phyloP scores from a whole-genome alignment of 2,888 invertebrate species.

The Linnaemya vulpina region DNA sequence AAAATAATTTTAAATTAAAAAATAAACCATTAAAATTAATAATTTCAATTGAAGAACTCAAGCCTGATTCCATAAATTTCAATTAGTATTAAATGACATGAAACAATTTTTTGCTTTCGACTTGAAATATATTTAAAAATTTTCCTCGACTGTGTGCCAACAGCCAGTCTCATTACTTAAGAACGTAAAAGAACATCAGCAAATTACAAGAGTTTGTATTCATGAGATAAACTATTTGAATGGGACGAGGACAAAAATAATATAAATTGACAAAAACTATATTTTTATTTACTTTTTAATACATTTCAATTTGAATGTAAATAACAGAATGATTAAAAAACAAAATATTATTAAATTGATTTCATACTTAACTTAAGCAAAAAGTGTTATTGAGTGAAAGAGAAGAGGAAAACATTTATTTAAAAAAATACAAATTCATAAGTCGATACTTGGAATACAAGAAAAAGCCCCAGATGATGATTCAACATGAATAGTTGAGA shows the following conservation, averaged over 20 bases:
- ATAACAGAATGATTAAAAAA: slow-evolving; percentile 43
- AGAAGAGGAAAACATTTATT: slow-evolving; percentile 17
- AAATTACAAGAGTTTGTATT: slow-evolving; percentile 40
- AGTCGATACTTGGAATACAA: slow-evolving; percentile 28
- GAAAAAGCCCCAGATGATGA: slow-evolving; percentile 30
- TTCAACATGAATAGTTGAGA: slow-evolving; percentile 3
- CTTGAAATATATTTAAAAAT: neutral
- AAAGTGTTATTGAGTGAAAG: neutral
- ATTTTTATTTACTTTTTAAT: slow-evolving; percentile 25
- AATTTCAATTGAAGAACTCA: too few relatives aligned
- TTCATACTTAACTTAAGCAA: slow-evolving; percentile 38
- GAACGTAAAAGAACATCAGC: slow-evolving; percentile 42
- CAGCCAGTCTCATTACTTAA: slow-evolving; percentile 57
- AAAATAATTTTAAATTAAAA: too few relatives aligned
- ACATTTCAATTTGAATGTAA: slow-evolving; percentile 57
- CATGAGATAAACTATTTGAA: slow-evolving; percentile 41
- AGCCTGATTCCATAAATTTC: neutral
- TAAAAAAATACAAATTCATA: slow-evolving; percentile 32
- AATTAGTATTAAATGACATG: neutral
- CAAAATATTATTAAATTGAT: slow-evolving; percentile 45
- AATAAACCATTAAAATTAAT: too few relatives aligned
- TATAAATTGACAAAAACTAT: slow-evolving; percentile 53
- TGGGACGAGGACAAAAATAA: slow-evolving; percentile 36
- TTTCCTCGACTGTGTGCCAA: slow-evolving; percentile 42
- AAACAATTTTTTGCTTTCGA: neutral